Conservation (phyloP, 2,888 invertebrate genomes). For the Phytoseiulus persimilis region DNA sequence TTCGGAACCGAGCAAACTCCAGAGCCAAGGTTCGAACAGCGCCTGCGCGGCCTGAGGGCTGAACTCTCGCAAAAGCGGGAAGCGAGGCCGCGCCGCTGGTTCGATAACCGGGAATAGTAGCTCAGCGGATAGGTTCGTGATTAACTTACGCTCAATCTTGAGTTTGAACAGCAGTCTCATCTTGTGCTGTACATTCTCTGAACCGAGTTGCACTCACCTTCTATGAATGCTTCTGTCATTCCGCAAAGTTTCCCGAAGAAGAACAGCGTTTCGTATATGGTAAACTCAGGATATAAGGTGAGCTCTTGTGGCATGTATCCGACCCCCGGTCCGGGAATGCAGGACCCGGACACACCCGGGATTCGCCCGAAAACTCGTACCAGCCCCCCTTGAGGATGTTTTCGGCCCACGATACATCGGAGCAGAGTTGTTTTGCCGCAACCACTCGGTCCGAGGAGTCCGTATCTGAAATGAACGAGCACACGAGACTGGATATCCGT, state of each 20-base stretch:
- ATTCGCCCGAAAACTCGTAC: conserved; percentile 80
- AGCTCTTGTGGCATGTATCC: conserved; percentile 82
- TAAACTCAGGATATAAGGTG: conserved; percentile 57
- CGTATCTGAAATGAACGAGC: conserved; percentile 62
- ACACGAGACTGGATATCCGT: neutral
- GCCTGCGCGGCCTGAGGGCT: too few species aligned
- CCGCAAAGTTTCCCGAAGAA: conserved; percentile 93
- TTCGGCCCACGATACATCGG: conserved; percentile 79
- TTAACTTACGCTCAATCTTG: too few species aligned
- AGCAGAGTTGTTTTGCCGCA: conserved; percentile 90
- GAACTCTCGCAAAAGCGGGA: too few species aligned
- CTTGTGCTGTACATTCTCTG: too few species aligned
- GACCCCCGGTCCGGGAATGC: conserved; percentile 87
- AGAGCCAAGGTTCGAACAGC: too few species aligned
- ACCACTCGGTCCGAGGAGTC: conserved; percentile 82
- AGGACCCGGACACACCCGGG: conserved; percentile 76
- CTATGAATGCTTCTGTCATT: conserved; percentile 73
- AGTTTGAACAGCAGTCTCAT: too few species aligned
- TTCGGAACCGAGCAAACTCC: too few species aligned
- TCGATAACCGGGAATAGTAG: too few species aligned
- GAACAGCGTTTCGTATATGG: conserved; percentile 86
- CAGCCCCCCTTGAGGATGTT: conserved; percentile 73
- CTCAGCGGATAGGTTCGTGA: too few species aligned
- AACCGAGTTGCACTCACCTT: conserved; percentile 44
- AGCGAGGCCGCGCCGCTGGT: too few species aligned